Base-by-base conservation (phyloP, 2,888 invertebrate genomes). In the Tetramorium bicarinatum region DNA sequence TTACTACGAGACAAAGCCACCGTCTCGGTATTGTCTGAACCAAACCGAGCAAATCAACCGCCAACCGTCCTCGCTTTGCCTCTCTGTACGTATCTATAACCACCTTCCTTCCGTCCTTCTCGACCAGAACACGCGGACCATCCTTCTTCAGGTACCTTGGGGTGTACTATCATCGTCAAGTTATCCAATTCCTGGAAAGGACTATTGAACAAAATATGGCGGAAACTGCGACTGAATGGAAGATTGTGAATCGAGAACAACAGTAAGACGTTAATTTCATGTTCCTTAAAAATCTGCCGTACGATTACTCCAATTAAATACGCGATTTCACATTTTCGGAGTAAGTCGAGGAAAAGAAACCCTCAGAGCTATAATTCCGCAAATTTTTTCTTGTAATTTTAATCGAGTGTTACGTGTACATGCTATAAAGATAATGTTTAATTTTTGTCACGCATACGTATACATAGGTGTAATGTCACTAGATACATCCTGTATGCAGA, bases 11-110 rank as follows among this genome's bases (percentile, higher is more conserved):
- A 93, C 94, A 94, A 94, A 93, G 93, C 93, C 92, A 91, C 91
- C 91, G 90, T 91, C 92, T 91, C 88, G 88, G 91, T 91, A 94
- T 93, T 94, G 93, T 94, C 93, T 93, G 87, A 82, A 82, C 88
- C 92, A 92, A 94, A 92, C 92, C 92, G 91, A 93, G 92, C 92
- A 93, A 93, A 93, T 93, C 94, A 92, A 93, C 93, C 92, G 87
- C 91, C 92, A 91, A 91, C 89, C 88, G 87, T 81, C 81, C 83
- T 69, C 85, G 83, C 85, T 84, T 81, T 83, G 71, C 85, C 80
- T 82, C 71, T 72, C 80, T 82, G 44, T 54, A 85, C 85, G 72
- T 86, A 77, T 52, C 85, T 79, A 77, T 41, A 41, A 77, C 69
- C 54, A 62, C n/a, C 74, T 41, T 41, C 41, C 41, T 49, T 61